Percentiles rank a stretch among this genome's conserved stretches.
phyloP scores from a whole-genome alignment of 2,888 invertebrate species.

The Plebejus melissa region DNA sequence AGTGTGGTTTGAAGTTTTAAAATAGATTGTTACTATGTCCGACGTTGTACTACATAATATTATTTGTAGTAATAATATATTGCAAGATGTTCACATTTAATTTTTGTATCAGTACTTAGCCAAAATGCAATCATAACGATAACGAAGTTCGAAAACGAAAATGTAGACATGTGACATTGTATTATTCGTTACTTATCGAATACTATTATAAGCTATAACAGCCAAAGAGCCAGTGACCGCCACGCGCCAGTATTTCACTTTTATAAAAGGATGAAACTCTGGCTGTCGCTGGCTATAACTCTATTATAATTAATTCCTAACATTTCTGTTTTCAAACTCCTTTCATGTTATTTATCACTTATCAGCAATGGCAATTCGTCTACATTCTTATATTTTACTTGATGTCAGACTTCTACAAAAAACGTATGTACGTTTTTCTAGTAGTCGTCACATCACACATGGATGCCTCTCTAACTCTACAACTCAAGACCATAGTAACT shows the following conservation, averaged over 20 bases:
- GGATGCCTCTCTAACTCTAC: background rate
- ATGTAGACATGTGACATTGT: no score
- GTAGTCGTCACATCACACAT: background rate
- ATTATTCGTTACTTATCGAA: no score
- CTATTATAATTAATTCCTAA: background rate
- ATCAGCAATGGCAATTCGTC: background rate
- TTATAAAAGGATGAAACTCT: no score
- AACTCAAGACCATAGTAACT: background rate
- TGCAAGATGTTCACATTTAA: background rate
- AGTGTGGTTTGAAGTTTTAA: background rate
- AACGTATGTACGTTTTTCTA: background rate
- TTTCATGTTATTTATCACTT: background rate
- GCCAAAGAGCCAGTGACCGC: no score
- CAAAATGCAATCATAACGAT: background rate
- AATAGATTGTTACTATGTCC: background rate
- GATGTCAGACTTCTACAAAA: background rate
- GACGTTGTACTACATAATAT: background rate
- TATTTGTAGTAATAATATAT: no score
- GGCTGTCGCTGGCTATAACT: no score
- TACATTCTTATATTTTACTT: background rate
- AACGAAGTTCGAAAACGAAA: no score
- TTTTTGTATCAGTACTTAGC: background rate
- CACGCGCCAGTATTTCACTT: no score
- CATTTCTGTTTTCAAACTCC: background rate
- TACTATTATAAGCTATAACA: no score